A percentile compares a stretch with the other conserved stretches of the same genome.
phyloP scores from a whole-genome alignment of 2,888 invertebrate genomes.

The Coleophora deauratella region DNA sequence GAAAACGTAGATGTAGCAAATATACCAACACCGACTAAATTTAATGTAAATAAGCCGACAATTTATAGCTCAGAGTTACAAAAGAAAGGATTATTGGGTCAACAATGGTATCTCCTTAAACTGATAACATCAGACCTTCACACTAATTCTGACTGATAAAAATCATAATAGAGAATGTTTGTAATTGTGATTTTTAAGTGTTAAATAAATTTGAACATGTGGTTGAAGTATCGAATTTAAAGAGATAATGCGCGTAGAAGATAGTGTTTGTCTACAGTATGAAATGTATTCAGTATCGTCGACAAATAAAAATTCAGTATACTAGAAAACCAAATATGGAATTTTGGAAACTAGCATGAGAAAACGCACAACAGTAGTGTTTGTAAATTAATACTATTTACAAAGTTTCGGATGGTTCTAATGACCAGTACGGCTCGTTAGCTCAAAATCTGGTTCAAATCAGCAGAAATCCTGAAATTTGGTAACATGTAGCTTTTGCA shows the following conservation, averaged over 20 bases:
- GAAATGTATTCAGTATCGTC: too few species aligned
- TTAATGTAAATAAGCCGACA: not conserved
- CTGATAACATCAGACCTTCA: constrained; percentile 56
- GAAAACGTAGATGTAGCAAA: not conserved
- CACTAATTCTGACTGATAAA: constrained; percentile 49
- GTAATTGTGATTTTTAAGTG: constrained; percentile 16
- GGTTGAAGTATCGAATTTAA: not conserved
- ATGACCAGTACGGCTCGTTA: too few species aligned
- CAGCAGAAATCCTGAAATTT: too few species aligned
- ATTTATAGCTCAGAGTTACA: constrained; percentile 50
- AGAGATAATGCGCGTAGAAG: not conserved
- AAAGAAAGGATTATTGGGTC: constrained; percentile 49
- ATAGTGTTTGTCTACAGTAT: not conserved
- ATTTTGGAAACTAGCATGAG: too few species aligned
- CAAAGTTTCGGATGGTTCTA: too few species aligned
- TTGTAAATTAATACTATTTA: too few species aligned
- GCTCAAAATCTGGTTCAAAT: too few species aligned
- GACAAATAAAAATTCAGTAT: too few species aligned
- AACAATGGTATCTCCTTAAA: constrained; percentile 39
- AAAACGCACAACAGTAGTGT: too few species aligned
- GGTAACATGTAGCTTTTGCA: too few species aligned
- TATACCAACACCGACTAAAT: not conserved
- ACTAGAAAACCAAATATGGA: too few species aligned
- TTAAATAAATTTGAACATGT: constrained; percentile 12
- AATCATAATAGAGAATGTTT: constrained; percentile 19